Evolutionary conservation across 2,888 invertebrate genomes (phyloP).

Genomic region (Hydroisotoma schaefferi): DNA sequence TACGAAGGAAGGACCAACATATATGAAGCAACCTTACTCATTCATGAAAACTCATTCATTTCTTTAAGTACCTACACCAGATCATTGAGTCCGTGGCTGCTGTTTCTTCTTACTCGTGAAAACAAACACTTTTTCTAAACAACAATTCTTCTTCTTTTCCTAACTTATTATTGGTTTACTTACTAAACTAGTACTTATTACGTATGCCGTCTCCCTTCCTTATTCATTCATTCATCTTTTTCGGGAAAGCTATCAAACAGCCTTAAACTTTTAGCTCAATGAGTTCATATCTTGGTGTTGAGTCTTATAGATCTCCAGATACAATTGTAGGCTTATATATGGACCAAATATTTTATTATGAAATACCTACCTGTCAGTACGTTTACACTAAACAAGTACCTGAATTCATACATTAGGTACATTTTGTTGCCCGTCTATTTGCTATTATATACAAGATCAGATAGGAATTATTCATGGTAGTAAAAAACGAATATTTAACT

Average conservation of each 20-base stretch:
- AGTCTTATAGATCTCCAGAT: too few species aligned
- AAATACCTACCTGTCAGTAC: too few species aligned
- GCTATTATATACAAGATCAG: too few species aligned
- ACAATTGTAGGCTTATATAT: too few species aligned
- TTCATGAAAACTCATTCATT: conserved; percentile 9
- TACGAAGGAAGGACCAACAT: too few species aligned
- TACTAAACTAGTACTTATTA: background rate
- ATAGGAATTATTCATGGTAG: too few species aligned
- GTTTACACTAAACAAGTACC: too few species aligned
- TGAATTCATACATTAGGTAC: too few species aligned
- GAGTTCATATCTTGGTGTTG: conserved; percentile 1
- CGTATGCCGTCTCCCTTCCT: background rate
- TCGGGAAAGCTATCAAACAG: background rate
- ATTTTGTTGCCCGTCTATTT: too few species aligned
- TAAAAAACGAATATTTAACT: too few species aligned
- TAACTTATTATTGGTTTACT: background rate
- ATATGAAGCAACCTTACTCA: conserved; percentile 9
- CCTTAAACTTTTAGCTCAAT: background rate
- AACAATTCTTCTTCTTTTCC: background rate
- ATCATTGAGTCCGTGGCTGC: background rate
- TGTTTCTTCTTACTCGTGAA: conserved; percentile 1
- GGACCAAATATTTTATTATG: too few species aligned
- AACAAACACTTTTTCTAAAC: background rate
- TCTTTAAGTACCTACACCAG: background rate
- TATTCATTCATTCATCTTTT: background rate